These are phyloP conservation scores for Pipistrellus kuhlii DNA, from an alignment of 2,797 vertebrate species.

Conservation along the genomic window DNA sequence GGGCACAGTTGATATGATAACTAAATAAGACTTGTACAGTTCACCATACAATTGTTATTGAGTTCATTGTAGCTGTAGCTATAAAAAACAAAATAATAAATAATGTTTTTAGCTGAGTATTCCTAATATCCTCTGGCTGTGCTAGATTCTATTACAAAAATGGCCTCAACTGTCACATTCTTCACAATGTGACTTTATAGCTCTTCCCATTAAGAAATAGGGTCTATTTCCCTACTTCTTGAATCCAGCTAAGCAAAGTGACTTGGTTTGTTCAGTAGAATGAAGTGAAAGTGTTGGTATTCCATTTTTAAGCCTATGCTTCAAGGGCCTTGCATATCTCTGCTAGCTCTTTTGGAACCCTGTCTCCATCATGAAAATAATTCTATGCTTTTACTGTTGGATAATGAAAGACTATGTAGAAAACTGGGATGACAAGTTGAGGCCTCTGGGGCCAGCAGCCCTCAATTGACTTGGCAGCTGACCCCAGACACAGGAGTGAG, in stretches of 20 bases:
- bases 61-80: neutral
- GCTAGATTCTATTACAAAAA: constrained; percentile 10
- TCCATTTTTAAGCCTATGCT: neutral
- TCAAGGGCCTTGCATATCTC: neutral
- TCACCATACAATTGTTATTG: neutral
- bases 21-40: neutral
- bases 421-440: neutral
- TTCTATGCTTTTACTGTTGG: neutral
- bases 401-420: constrained; percentile 23
- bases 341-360: neutral
- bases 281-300: neutral
- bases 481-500: neutral
- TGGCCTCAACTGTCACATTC: neutral
- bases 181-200: neutral
- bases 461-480: neutral
- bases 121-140: neutral
- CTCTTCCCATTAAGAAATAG: neutral
- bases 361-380: constrained; percentile 50
- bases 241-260: neutral
- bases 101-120: neutral
- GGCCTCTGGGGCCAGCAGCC: neutral
- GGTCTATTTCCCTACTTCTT: neutral
- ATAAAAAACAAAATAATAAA: neutral
- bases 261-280: constrained; percentile 30
- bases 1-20: neutral